A percentile compares a stretch with the other conserved stretches of the same genome.
Conservation (phyloP, 2,113 vertebrate genomes). For the Candoia aspera region DNA sequence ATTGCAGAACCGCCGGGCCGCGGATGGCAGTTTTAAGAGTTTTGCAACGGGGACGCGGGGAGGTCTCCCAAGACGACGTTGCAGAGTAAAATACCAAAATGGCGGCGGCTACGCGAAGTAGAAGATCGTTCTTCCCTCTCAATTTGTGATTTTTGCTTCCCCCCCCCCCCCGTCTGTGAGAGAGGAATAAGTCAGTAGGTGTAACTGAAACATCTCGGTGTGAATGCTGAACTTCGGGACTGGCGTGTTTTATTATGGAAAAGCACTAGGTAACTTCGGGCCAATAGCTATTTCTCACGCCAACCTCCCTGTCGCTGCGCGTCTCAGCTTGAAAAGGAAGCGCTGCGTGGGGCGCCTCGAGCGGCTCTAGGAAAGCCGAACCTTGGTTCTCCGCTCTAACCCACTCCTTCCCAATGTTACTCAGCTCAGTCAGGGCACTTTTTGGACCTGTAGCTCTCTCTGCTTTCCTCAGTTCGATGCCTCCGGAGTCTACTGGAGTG, state of each 20-base stretch:
- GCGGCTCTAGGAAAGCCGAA: neutral
- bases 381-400: too few species aligned
- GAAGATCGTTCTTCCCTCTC: neutral
- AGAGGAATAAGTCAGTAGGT: neutral
- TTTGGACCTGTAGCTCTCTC: too few species aligned
- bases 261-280: neutral
- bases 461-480: too few species aligned
- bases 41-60: neutral
- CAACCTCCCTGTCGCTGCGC: neutral
- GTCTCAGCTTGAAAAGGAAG: neutral
- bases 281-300: neutral
- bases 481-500: too few species aligned
- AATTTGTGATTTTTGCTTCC: neutral
- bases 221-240: neutral
- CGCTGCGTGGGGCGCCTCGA: neutral
- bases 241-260: neutral
- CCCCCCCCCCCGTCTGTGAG: neutral
- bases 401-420: too few species aligned
- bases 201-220: neutral
- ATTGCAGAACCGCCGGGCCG: rapidly evolving
- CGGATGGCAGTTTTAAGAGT: neutral
- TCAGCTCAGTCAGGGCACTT: too few species aligned
- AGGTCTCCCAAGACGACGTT: too few species aligned
- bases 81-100: neutral
- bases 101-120: neutral